Evolutionary conservation across 2,113 vertebrate genomes (phyloP).

Genomic region (Phrynocephalus versicolor): DNA sequence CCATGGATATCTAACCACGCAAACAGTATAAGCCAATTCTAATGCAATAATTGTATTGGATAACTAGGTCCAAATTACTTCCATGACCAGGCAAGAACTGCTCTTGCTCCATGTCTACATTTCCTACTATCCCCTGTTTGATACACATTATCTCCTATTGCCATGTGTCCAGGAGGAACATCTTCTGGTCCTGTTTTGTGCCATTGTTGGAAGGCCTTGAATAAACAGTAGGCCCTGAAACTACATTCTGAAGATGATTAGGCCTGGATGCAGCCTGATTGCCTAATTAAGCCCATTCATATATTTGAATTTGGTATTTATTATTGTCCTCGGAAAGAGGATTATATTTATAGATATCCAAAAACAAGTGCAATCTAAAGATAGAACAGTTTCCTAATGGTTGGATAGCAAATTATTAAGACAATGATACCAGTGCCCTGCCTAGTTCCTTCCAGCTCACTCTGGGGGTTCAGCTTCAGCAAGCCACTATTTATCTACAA

Average conservation of each 20-base stretch:
- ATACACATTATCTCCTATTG: neutral
- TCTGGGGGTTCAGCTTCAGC: neutral
- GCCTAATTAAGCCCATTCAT: slow-evolving; percentile 52
- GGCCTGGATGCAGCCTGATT: slow-evolving; percentile 37
- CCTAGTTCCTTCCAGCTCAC: slow-evolving; percentile 11
- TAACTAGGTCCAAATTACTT: slow-evolving; percentile 18
- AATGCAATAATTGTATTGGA: slow-evolving; percentile 23
- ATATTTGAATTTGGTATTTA: slow-evolving; percentile 30
- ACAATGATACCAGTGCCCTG: slow-evolving; percentile 12
- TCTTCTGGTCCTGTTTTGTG: slow-evolving; percentile 10
- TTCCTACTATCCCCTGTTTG: neutral
- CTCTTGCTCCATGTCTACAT: neutral
- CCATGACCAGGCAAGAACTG: too few relatives aligned
- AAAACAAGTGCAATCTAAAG: slow-evolving; percentile 38
- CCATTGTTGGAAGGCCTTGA: slow-evolving; percentile 42
- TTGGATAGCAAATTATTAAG: slow-evolving; percentile 32
- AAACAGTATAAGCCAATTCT: neutral
- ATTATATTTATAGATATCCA: slow-evolving; percentile 23
- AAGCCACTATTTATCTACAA: neutral
- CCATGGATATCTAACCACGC: neutral
- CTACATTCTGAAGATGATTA: slow-evolving; percentile 50
- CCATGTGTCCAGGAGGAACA: slow-evolving; percentile 26
- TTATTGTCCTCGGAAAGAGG: slow-evolving; percentile 21
- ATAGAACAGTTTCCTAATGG: slow-evolving; percentile 41
- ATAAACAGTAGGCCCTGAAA: slow-evolving; percentile 32